Percentiles rank a stretch among this genome's conserved stretches.
phyloP scores from a whole-genome alignment of 2,797 vertebrate genomes.

The Trichosurus vulpecula region DNA sequence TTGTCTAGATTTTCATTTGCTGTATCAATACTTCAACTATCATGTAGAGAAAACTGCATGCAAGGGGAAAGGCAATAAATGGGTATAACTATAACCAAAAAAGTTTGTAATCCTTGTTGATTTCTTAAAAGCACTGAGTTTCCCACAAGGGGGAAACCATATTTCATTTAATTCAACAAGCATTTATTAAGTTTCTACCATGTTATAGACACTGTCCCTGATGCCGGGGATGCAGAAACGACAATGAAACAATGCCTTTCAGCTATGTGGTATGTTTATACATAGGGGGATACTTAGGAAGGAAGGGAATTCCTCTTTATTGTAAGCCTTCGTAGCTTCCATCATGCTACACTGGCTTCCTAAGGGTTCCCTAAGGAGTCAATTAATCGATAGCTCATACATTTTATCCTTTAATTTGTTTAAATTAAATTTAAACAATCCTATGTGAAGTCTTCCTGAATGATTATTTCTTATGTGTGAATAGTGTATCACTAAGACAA shows the following conservation, averaged over 20 bases:
- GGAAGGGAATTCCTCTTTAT: background rate
- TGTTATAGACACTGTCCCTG: background rate
- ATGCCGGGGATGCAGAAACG: background rate
- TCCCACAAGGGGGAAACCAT: background rate
- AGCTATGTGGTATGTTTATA: background rate
- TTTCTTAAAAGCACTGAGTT: background rate
- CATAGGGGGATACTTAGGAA: background rate
- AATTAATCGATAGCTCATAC: background rate
- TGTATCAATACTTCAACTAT: background rate
- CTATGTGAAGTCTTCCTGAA: conserved; percentile 66
- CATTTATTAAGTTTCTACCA: background rate
- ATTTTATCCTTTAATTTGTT: background rate
- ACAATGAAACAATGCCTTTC: background rate
- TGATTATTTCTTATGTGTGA: background rate
- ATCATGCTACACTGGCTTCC: background rate
- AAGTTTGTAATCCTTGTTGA: background rate
- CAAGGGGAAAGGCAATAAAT: background rate
- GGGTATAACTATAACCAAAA: background rate
- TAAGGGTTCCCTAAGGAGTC: background rate
- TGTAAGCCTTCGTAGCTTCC: background rate
- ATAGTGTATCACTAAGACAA: background rate
- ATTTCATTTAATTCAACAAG: background rate
- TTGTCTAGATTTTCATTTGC: background rate
- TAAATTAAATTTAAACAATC: background rate
- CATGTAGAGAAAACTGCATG: background rate